These are phyloP conservation scores for Channallabes apus DNA, from an alignment of 2,797 vertebrate genomes.

Conservation along the genomic window DNA sequence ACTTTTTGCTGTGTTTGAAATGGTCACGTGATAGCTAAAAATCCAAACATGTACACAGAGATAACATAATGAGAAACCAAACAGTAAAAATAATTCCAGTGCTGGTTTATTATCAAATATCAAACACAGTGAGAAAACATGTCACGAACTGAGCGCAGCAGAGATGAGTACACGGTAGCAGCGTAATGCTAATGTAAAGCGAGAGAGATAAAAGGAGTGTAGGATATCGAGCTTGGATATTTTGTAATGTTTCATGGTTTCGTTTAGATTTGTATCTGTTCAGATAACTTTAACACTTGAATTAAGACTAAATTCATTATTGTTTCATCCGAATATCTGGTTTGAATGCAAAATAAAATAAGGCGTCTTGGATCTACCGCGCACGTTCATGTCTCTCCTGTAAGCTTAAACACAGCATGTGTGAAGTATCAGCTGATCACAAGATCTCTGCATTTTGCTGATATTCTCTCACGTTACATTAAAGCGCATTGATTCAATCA, in stretches of 20 bases:
- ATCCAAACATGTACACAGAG: not conserved
- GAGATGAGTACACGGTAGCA: constrained; percentile 44
- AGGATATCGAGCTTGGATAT: not conserved
- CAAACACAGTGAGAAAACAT: constrained; percentile 63
- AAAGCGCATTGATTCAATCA: not conserved
- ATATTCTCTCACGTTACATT: constrained; percentile 28
- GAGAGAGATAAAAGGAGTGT: constrained; percentile 20
- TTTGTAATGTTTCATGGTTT: not conserved
- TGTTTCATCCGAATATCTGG: not conserved
- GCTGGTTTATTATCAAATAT: constrained; percentile 64
- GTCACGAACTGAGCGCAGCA: constrained; percentile 50
- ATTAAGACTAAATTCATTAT: not conserved
- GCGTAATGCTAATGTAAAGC: constrained; percentile 23
- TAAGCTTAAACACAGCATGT: not conserved
- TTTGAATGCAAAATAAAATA: constrained; percentile 18
- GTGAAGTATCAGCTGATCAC: constrained; percentile 8
- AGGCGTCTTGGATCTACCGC: constrained; percentile 18
- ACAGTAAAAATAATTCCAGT: constrained; percentile 51
- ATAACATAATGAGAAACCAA: not conserved
- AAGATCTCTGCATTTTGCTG: constrained; percentile 3
- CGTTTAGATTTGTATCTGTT: not conserved
- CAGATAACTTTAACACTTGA: not conserved
- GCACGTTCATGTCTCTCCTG: not conserved
- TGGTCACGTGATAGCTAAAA: not conserved
- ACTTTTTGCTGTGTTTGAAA: not conserved